Base-by-base conservation (phyloP, 2,888 invertebrate genomes). In the Oligia strigilis region DNA sequence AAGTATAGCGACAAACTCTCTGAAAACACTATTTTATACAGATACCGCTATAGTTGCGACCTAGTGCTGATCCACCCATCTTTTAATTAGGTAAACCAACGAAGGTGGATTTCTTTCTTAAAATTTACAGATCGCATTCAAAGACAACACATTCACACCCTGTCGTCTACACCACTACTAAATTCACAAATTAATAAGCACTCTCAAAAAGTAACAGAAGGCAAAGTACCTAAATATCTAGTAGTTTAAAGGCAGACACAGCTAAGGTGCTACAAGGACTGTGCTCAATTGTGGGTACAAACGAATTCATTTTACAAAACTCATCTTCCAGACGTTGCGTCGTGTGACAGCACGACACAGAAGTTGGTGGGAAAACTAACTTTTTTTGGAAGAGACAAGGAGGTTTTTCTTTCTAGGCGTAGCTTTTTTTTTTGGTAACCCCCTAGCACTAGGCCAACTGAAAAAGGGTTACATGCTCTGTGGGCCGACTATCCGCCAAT, bases 221-320 rank as follows among this genome's bases (percentile, higher is more conserved):
- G 29, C 65, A 77, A 78, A 84, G n/a, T 73, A 40, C 58, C 65
- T 81, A 67, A 80, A 83, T 87, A 84, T 81, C 55, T 76, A 76
- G 75, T 49, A 81, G 74, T 81, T 76, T 81, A 49, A 78, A 80
- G 86, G 86, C 78, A 87, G 75, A 79, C 81, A 84, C 79, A 78
- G 64, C 75, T 67, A 73, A 77, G 73, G 70, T 83, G 84, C 81
- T 84, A 86, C 89, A 87, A 89, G 88, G 84, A 87, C 82, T 78
- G 77, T 82, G 88, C 94, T 94, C 95, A 94, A 95, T 95, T 95
- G 95, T 95, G 92, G 91, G 91, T 85, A 90, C 92, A 92, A 95
- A 95, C 96, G 95, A 96, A 96, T 96, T 96, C 96, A 96, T 96
- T 95, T 93, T 95, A 95, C 96, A 95, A 95, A 96, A 96, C 96